These are phyloP conservation scores for Scrobipalpa atriplicella DNA, from an alignment of 2,888 invertebrate genomes.

Conservation along the genomic window DNA sequence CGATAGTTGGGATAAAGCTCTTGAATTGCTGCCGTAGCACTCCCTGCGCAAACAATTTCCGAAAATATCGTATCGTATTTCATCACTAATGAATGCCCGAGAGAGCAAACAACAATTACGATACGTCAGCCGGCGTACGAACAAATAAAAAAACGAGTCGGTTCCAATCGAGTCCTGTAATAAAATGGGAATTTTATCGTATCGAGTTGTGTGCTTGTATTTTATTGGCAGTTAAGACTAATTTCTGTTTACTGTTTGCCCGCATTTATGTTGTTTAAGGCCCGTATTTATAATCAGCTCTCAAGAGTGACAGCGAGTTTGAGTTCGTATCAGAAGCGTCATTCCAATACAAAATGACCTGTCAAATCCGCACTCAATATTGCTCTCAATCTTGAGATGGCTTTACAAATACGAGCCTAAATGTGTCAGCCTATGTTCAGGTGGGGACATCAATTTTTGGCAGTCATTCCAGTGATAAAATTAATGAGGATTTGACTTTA, in stretches of 20 bases:
- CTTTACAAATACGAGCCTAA: too few relatives aligned
- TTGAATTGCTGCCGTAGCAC: constrained; percentile 31
- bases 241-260: constrained; percentile 60
- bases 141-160: constrained; percentile 56
- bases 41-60: constrained; percentile 47
- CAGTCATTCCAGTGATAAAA: neutral
- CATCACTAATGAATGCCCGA: constrained; percentile 71
- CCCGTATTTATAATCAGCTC: too few relatives aligned
- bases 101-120: constrained; percentile 73
- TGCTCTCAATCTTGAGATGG: too few relatives aligned
- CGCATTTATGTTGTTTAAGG: constrained; percentile 19
- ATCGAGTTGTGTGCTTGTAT: constrained; percentile 49
- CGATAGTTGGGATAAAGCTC: constrained; percentile 29
- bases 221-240: constrained; percentile 68
- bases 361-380: too few relatives aligned
- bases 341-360: too few relatives aligned
- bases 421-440: too few relatives aligned
- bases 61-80: constrained; percentile 76
- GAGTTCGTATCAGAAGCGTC: too few relatives aligned
- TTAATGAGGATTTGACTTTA: neutral
- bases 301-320: too few relatives aligned
- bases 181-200: constrained; percentile 61
- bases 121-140: constrained; percentile 50
- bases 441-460: neutral
- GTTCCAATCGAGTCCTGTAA: constrained; percentile 56